Evolutionary conservation across 2,113 vertebrate genomes (phyloP).

Genomic region (Tetrao urogallus): DNA sequence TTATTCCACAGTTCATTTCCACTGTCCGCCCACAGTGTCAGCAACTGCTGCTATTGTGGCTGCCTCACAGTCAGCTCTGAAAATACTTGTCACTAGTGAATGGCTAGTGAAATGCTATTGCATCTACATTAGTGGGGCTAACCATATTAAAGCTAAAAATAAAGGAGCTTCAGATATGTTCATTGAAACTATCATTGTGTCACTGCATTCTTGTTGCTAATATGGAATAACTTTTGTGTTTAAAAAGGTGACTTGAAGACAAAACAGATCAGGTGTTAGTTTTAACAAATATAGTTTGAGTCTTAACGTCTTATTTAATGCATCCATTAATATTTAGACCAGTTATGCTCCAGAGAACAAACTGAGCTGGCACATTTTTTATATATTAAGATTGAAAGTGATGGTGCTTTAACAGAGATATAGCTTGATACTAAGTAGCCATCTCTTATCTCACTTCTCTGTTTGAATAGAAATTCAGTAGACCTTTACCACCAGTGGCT

Average conservation of each 20-base stretch:
- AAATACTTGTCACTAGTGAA: neutral
- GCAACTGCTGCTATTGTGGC: neutral
- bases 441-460: neutral
- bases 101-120: neutral
- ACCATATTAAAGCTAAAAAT: neutral
- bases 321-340: neutral
- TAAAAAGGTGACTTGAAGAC: neutral
- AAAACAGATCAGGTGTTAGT: neutral
- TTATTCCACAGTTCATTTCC: neutral
- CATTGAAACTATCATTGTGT: neutral
- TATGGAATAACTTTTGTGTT: neutral
- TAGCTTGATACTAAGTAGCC: neutral
- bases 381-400: neutral
- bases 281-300: neutral
- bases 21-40: neutral
- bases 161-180: neutral
- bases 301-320: neutral
- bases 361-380: neutral
- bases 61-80: neutral
- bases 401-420: neutral
- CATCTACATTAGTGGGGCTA: neutral
- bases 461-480: neutral
- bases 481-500: neutral
- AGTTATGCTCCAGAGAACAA: neutral
- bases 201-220: neutral